Percentiles rank a stretch among this genome's conserved stretches.
Evolutionary conservation across 2,113 vertebrate species (phyloP).

Genomic region (Ictidomys tridecemlineatus): DNA sequence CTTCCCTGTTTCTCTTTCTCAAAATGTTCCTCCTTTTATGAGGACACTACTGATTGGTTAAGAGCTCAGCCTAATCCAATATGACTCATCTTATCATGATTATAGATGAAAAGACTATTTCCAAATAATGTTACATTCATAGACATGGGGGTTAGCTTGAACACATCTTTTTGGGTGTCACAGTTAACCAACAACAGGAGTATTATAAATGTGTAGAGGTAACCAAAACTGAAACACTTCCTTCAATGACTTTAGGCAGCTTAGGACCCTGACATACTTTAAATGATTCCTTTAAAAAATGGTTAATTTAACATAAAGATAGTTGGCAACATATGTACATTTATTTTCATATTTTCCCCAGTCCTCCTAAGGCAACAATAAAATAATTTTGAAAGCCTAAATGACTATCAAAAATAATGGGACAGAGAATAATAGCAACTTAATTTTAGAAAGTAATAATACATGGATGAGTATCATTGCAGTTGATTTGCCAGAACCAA

Average conservation of each 20-base stretch:
- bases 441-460: not conserved
- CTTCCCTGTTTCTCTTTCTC: not conserved
- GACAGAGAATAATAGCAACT: not conserved
- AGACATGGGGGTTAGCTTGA: not conserved
- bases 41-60: not conserved
- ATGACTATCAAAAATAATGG: not conserved
- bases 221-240: not conserved
- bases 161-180: not conserved
- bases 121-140: not conserved
- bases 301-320: not conserved
- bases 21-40: not conserved
- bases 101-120: not conserved
- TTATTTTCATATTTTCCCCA: not conserved
- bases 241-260: too few species aligned
- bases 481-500: not conserved
- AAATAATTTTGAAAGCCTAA: not conserved
- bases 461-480: not conserved
- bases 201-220: too few species aligned
- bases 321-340: not conserved
- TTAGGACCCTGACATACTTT: not conserved
- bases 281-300: not conserved
- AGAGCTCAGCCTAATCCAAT: not conserved
- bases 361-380: not conserved
- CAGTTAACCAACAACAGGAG: not conserved
- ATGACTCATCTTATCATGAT: not conserved